These are phyloP conservation scores for Botrylloides violaceus DNA, from an alignment of 23 tunicate genomes.

Conservation along the genomic window DNA sequence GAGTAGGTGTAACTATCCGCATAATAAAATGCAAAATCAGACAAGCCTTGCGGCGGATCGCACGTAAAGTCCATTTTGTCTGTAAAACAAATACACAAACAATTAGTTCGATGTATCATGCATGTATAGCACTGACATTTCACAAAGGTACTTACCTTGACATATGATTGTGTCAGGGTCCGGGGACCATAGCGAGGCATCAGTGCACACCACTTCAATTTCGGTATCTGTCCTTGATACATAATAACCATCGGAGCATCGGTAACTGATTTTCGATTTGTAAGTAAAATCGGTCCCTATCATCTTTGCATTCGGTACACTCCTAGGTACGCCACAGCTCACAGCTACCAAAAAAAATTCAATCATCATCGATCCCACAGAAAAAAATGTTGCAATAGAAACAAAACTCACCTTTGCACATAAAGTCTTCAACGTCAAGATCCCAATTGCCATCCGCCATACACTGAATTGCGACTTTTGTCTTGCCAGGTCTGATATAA, in stretches of 20 bases:
- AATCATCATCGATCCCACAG: background rate
- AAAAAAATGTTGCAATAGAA: background rate
- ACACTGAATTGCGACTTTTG: conserved; percentile 36
- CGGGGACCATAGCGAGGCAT: conserved; percentile 44
- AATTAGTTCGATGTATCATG: background rate
- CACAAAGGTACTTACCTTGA: background rate
- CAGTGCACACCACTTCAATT: conserved; percentile 30
- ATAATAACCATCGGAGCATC: conserved; percentile 30
- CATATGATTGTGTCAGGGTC: conserved; percentile 35
- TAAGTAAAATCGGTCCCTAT: conserved; percentile 9
- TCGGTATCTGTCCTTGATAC: conserved; percentile 14
- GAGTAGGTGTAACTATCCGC: conserved; percentile 31
- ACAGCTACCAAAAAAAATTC: conserved; percentile 43
- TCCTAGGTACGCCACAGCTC: conserved; percentile 37
- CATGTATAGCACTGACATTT: background rate
- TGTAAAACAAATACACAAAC: conserved; percentile 2
- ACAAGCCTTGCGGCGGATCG: conserved; percentile 26
- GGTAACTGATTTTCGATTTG: conserved; percentile 19
- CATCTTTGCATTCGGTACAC: conserved; percentile 32
- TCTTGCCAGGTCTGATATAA: conserved; percentile 24
- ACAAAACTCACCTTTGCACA: conserved; percentile 38
- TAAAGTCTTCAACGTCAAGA: conserved; percentile 16
- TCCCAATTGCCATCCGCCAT: conserved; percentile 41
- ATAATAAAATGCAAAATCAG: conserved; percentile 23
- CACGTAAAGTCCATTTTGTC: conserved; percentile 38